These are phyloP conservation scores for Panurus biarmicus DNA, from an alignment of 2,113 vertebrate species.

Conservation along the genomic window DNA sequence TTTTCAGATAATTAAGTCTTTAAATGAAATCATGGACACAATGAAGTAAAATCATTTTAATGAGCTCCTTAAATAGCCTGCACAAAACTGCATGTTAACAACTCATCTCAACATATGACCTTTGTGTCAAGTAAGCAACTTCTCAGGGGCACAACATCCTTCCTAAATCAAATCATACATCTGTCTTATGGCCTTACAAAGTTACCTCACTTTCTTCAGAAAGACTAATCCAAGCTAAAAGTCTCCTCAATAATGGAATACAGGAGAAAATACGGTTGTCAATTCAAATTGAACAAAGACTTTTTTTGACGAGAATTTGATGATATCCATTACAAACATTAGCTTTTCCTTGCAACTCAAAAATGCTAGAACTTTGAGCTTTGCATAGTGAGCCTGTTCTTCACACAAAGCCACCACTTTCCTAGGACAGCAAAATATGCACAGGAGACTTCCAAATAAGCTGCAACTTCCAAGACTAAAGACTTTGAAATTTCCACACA, in stretches of 20 bases:
- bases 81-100: background rate
- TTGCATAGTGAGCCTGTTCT: background rate
- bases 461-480: background rate
- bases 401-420: background rate
- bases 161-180: background rate
- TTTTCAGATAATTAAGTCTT: conserved; percentile 10
- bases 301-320: background rate
- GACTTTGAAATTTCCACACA: background rate
- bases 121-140: conserved; percentile 1
- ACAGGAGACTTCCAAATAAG: background rate
- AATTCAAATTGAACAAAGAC: background rate
- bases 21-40: background rate
- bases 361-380: background rate
- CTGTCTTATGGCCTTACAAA: background rate
- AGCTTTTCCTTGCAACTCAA: background rate
- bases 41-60: conserved; percentile 28
- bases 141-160: background rate
- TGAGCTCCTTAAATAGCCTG: background rate
- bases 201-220: background rate
- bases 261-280: background rate
- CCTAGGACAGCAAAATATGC: background rate
- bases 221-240: background rate
- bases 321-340: background rate
- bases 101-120: background rate
- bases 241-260: background rate